Base-by-base conservation (phyloP, 1,140 invertebrate genomes). In the Tetramorium simillimum region DNA sequence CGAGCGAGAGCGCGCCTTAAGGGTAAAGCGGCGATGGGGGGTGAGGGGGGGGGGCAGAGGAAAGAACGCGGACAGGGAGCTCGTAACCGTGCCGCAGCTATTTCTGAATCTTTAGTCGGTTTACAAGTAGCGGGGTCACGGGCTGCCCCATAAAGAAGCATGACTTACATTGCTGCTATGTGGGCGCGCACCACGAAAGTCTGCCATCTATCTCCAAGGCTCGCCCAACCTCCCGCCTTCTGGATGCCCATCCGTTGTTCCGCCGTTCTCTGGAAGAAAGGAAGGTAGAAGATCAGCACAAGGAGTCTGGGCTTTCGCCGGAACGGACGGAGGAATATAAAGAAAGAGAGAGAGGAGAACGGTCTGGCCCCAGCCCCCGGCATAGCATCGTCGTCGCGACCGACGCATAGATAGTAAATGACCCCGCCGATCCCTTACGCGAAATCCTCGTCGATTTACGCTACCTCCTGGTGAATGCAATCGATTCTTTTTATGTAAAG, bases 71-170 rank as follows among this genome's bases (percentile, higher is more conserved):
- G 14, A 65, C 24, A 58, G 49, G 60, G 28, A 63, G 53, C 40
- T 21, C 84, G 86, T 89, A 77, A 91, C 85, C 90, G 87, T 73
- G 86, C 78, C 65, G 91, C 88, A 89, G 94, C 87, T 94, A 95
- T 95, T 95, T 94, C 93, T 93, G 94, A 94, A 95, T 95, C 93
- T 94, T 95, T 94, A 94, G 94, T 93, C 93, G 93, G 92, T 94
- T 95, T 93, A 94, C 94, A 95, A 95, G 94, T 95, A 95, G 94
- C 94, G 88, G 93, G 94, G 94, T 94, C 94, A 94, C 89, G 91
- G 92, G 94, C 88, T 92, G 92, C 87, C 89, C 92, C 94, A 95
- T 95, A 95, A 95, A 95, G 93, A 94, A 94, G 92, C 93, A 94
- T 94, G 94, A 94, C 94, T 94, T 95, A 95, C 93, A 94, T 94